Conservation (phyloP, 1,140 invertebrate species). For the Drosophila aff. region DNA sequence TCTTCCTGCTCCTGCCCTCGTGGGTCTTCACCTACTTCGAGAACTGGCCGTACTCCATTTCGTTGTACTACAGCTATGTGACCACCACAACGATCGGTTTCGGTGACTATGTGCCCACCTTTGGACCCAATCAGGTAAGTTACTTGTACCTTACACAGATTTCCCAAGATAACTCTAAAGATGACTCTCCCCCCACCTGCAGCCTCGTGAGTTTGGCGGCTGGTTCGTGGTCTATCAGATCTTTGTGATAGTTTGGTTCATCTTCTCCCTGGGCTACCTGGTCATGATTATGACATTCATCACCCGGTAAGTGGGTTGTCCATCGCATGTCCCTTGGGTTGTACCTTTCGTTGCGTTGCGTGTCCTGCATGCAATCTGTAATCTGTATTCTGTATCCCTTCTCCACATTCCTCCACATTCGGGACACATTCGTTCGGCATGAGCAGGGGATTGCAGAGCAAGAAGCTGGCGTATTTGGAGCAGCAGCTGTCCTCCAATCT, state of each 20-base stretch:
- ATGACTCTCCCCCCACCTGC: too few relatives aligned
- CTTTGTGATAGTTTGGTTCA: constrained; percentile 90
- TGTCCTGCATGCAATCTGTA: constrained; percentile 54
- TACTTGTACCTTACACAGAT: not conserved
- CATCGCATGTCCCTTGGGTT: constrained; percentile 46
- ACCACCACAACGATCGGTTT: constrained; percentile 97
- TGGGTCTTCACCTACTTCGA: constrained; percentile 95
- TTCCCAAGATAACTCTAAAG: not conserved
- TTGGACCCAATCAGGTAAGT: constrained; percentile 86
- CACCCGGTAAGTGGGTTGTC: constrained; percentile 85
- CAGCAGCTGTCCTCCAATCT: constrained; percentile 91
- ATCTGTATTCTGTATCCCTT: constrained; percentile 4
- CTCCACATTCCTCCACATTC: constrained; percentile 17
- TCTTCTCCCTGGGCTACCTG: constrained; percentile 95
- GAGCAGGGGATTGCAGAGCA: constrained; percentile 86
- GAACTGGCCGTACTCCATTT: constrained; percentile 94
- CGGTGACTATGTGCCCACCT: constrained; percentile 94
- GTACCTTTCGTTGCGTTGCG: constrained; percentile 5
- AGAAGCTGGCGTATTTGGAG: constrained; percentile 90
- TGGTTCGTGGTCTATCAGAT: constrained; percentile 84
- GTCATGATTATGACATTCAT: constrained; percentile 96
- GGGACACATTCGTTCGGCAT: constrained; percentile 6
- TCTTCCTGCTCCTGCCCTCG: constrained; percentile 97
- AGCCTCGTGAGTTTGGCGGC: constrained; percentile 80
- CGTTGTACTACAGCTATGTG: constrained; percentile 96